phyloP scores from a whole-genome alignment of 1,140 invertebrate genomes.

The Carposina sasakii region DNA sequence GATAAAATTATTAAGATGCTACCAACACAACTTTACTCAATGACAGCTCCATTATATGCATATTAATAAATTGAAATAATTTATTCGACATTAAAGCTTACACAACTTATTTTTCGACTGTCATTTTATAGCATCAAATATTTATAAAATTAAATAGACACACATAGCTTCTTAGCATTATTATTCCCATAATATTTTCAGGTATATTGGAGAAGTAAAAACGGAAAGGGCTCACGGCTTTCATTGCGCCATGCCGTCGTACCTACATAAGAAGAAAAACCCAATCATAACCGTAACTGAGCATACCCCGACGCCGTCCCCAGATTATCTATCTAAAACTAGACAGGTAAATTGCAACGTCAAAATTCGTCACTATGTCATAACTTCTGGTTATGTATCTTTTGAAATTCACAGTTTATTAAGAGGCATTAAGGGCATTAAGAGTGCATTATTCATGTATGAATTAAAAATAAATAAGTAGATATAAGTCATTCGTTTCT shows the following conservation, averaged over 20 bases:
- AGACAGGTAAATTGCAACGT: slow-evolving; percentile 76
- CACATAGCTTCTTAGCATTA: background rate
- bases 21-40: no score
- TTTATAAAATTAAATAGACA: background rate
- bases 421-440: no score
- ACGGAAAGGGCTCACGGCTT: slow-evolving; percentile 67
- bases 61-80: no score
- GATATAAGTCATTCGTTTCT: slow-evolving; percentile 10
- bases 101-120: no score
- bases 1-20: no score
- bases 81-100: no score
- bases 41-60: no score
- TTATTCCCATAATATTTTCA: slow-evolving; percentile 35
- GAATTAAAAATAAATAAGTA: no score
- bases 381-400: no score
- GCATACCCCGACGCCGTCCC: slow-evolving; percentile 91
- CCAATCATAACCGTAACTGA: slow-evolving; percentile 97
- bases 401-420: no score
- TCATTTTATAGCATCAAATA: no score
- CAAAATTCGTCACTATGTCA: slow-evolving; percentile 3
- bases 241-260: slow-evolving; percentile 30
- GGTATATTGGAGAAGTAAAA: slow-evolving; percentile 76
- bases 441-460: no score
- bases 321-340: slow-evolving; percentile 82
- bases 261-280: slow-evolving; percentile 75